These are phyloP conservation scores for Narcine bancroftii DNA, from an alignment of 2,113 vertebrate species.

Conservation along the genomic window DNA sequence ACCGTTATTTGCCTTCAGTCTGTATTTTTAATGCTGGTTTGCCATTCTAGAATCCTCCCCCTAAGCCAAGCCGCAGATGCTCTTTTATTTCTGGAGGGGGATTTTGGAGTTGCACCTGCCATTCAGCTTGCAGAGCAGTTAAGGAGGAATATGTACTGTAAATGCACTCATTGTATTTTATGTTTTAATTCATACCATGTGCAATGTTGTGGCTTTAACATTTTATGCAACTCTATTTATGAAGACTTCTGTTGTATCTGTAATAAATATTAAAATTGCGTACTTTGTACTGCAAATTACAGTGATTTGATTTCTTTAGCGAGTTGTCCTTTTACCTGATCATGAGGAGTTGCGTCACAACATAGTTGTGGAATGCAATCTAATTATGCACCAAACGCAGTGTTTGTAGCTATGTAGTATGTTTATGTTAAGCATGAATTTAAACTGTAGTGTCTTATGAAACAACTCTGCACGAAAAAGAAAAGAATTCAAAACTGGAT, in stretches of 20 bases:
- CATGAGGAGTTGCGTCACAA: slow-evolving; percentile 42
- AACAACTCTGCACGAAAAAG: slow-evolving; percentile 45
- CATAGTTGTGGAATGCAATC: slow-evolving; percentile 49
- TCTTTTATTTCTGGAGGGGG: slow-evolving; percentile 28
- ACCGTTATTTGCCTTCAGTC: slow-evolving; percentile 69
- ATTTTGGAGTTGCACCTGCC: slow-evolving; percentile 39
- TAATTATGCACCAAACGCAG: slow-evolving; percentile 37
- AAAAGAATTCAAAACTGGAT: slow-evolving; percentile 67
- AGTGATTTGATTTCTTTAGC: slow-evolving; percentile 66
- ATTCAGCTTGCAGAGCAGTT: slow-evolving; percentile 55
- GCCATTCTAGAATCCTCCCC: slow-evolving; percentile 50
- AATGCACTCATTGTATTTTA: slow-evolving; percentile 80
- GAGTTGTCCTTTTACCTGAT: slow-evolving; percentile 61
- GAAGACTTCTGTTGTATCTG: slow-evolving; percentile 95
- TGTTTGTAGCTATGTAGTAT: neutral
- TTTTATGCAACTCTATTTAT: slow-evolving; percentile 98
- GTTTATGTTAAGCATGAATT: neutral
- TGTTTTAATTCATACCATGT: slow-evolving; percentile 87
- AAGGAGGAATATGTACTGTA: slow-evolving; percentile 77
- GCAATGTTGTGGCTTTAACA: slow-evolving; percentile 99
- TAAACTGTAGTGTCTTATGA: slow-evolving; percentile 68
- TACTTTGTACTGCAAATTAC: slow-evolving; percentile 80
- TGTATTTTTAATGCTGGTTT: slow-evolving; percentile 54
- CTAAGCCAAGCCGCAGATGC: slow-evolving; percentile 36
- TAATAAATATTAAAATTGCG: slow-evolving; percentile 97